These are phyloP conservation scores for Crotophaga sulcirostris DNA, from an alignment of 2,113 vertebrate genomes.

Conservation along the genomic window DNA sequence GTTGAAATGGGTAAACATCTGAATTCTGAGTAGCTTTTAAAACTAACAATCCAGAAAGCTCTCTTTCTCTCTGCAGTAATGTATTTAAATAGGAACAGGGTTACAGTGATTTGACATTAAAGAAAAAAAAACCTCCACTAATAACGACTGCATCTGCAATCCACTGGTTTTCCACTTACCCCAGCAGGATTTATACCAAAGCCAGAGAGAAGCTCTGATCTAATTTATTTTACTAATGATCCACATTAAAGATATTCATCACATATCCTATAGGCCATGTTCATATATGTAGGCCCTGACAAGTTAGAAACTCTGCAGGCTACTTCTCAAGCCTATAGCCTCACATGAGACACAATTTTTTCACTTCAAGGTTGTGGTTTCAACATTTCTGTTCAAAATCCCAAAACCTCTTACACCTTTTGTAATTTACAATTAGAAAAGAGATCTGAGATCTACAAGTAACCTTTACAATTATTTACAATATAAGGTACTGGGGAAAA, in stretches of 20 bases:
- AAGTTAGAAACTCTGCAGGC: background rate
- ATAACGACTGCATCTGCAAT: background rate
- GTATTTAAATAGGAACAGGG: background rate
- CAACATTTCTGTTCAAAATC: background rate
- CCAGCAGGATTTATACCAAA: background rate
- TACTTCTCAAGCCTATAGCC: background rate
- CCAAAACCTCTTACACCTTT: background rate
- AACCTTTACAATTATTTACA: background rate
- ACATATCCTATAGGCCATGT: fast-evolving
- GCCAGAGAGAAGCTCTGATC: background rate
- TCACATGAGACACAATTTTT: background rate
- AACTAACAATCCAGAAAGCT: background rate
- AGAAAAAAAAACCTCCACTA: background rate
- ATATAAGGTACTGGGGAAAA: fast-evolving
- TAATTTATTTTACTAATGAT: background rate
- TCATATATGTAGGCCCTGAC: background rate
- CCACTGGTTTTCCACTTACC: background rate
- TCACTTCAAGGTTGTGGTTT: background rate
- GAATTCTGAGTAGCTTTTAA: background rate
- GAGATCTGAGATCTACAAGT: background rate
- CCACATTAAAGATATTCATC: background rate
- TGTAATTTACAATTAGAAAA: background rate
- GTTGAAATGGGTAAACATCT: background rate
- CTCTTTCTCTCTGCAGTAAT: background rate
- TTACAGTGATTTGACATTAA: background rate